These are phyloP conservation scores for Lutjanus erythropterus DNA, from an alignment of 2,113 vertebrate species.

Conservation along the genomic window DNA sequence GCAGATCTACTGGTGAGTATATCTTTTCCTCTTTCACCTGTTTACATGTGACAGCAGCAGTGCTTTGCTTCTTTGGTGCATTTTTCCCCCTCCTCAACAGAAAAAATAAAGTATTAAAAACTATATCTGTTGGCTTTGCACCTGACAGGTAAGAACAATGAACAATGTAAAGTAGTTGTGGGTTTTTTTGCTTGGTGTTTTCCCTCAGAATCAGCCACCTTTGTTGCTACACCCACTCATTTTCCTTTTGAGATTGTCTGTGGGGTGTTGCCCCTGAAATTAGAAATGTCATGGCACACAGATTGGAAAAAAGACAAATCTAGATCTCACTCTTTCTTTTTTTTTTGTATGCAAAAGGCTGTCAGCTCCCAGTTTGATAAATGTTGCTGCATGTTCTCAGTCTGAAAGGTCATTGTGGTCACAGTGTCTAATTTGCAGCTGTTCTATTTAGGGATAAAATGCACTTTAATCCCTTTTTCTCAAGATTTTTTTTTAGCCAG, in stretches of 20 bases:
- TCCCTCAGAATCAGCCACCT: slow-evolving; percentile 46
- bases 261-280: slow-evolving; percentile 59
- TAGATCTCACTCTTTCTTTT: background rate
- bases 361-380: background rate
- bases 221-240: slow-evolving; percentile 67
- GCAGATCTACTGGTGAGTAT: slow-evolving; percentile 81
- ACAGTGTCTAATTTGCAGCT: background rate
- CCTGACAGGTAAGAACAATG: background rate
- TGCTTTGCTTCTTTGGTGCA: background rate
- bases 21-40: slow-evolving; percentile 1
- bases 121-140: background rate
- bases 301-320: slow-evolving; percentile 8
- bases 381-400: background rate
- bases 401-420: slow-evolving; percentile 25
- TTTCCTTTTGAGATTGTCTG: slow-evolving; percentile 65
- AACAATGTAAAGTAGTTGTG: background rate
- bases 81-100: background rate
- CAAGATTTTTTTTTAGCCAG: background rate
- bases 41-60: background rate
- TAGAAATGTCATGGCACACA: slow-evolving; percentile 46
- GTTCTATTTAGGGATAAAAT: background rate
- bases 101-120: background rate
- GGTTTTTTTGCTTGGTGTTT: slow-evolving; percentile 54
- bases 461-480: background rate
- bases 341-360: background rate